A percentile compares a stretch with the other conserved stretches of the same genome.
Evolutionary conservation across 2,888 invertebrate genomes (phyloP).

Genomic region (Drosophila nigricruria): DNA sequence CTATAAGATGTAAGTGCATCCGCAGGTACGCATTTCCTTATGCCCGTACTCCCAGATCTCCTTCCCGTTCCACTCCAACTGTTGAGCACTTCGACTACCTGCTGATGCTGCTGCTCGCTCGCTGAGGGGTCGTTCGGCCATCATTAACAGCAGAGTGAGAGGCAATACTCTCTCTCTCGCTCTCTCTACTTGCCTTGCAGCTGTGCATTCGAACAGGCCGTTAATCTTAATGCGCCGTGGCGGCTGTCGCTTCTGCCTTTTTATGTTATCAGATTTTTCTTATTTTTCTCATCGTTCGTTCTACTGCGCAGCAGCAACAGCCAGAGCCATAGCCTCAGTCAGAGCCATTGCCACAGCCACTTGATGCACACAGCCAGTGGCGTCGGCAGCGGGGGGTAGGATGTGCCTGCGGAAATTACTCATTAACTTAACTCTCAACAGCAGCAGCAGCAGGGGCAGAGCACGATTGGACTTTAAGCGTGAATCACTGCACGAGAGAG

Average conservation of each 20-base stretch:
- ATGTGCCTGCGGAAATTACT: slow-evolving; percentile 77
- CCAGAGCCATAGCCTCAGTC: slow-evolving; percentile 35
- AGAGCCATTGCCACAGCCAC: slow-evolving; percentile 45
- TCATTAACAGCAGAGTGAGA: slow-evolving; percentile 48
- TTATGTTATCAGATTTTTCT: slow-evolving; percentile 71
- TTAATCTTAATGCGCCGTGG: slow-evolving; percentile 78
- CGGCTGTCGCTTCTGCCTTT: slow-evolving; percentile 79
- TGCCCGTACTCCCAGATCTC: slow-evolving; percentile 35
- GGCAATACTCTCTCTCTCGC: neutral
- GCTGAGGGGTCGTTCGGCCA: slow-evolving; percentile 32
- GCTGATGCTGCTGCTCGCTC: slow-evolving; percentile 12
- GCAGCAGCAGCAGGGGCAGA: slow-evolving; percentile 11
- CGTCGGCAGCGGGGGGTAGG: slow-evolving; percentile 20
- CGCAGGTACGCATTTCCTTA: slow-evolving; percentile 74
- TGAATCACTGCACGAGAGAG: slow-evolving; percentile 30
- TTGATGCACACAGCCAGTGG: slow-evolving; percentile 64
- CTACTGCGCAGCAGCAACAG: slow-evolving; percentile 68
- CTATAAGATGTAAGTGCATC: slow-evolving; percentile 76
- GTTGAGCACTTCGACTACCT: slow-evolving; percentile 23
- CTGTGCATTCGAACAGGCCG: slow-evolving; percentile 52
- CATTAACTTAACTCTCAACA: slow-evolving; percentile 70
- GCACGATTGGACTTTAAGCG: slow-evolving; percentile 36
- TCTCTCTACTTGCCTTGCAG: slow-evolving; percentile 11
- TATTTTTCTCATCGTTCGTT: slow-evolving; percentile 64
- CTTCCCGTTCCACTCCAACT: slow-evolving; percentile 42